Conservation (phyloP, 2,797 vertebrate genomes). For the Ctenopoma multispine region DNA sequence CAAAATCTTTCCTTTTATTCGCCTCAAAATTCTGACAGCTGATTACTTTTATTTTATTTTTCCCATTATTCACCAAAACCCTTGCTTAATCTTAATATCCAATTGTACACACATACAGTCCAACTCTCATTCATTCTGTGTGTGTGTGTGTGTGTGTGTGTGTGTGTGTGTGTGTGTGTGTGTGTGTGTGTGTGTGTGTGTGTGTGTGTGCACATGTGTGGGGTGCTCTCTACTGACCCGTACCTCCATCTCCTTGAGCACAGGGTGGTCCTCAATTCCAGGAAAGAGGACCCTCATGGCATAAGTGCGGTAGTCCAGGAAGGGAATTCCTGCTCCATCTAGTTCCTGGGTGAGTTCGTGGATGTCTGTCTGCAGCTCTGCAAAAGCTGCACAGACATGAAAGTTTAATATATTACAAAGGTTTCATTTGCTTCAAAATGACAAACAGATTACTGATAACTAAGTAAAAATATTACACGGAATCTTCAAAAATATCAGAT, state of each 20-base stretch:
- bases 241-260: constrained; percentile 99
- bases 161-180: no score
- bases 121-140: constrained; percentile 1
- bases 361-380: constrained; percentile 97
- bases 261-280: constrained; percentile 97
- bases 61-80: not conserved
- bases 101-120: not conserved
- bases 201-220: constrained; percentile 21
- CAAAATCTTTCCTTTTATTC: not conserved
- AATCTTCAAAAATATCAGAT: no score
- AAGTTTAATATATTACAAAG: not conserved
- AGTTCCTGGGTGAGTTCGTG: constrained; percentile 96
- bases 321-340: constrained; percentile 96
- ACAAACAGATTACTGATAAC: not conserved
- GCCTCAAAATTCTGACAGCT: not conserved
- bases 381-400: constrained; percentile 87
- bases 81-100: not conserved
- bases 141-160: no score
- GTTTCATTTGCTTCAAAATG: not conserved
- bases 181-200: no score
- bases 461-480: no score
- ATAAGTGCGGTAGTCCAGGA: constrained; percentile 97
- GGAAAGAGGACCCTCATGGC: constrained; percentile 99
- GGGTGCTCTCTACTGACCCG: constrained; percentile 75
- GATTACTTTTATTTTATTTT: not conserved